A percentile compares a stretch with the other conserved stretches of the same genome.
Evolutionary conservation across 2,888 invertebrate genomes (phyloP).

Genomic region (Drosophila nr. medialis): DNA sequence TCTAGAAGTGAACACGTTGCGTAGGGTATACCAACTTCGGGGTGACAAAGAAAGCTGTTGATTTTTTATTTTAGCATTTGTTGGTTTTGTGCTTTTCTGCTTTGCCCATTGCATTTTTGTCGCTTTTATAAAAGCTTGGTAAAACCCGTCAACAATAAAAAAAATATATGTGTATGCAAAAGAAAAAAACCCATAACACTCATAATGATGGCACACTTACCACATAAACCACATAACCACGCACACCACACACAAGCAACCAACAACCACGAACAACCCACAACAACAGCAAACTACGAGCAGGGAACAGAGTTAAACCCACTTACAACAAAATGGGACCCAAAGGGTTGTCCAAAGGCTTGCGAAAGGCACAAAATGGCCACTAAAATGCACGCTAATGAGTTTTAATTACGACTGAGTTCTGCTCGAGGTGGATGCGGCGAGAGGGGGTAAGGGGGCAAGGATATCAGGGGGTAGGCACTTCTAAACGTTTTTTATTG

Average conservation of each 20-base stretch:
- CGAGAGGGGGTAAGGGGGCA: not conserved
- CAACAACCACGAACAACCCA: slow-evolving; percentile 21
- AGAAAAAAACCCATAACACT: slow-evolving; percentile 59
- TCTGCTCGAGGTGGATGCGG: slow-evolving; percentile 18
- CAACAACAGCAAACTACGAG: slow-evolving; percentile 42
- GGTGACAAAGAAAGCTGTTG: not conserved
- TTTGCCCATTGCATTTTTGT: slow-evolving; percentile 7
- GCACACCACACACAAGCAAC: slow-evolving; percentile 23
- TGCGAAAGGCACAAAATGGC: slow-evolving; percentile 60
- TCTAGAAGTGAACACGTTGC: not conserved
- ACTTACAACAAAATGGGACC: slow-evolving; percentile 14
- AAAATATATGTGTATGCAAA: slow-evolving; percentile 1
- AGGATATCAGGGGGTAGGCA: slow-evolving; percentile 9
- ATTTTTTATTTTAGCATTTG: not conserved
- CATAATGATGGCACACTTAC: slow-evolving; percentile 78
- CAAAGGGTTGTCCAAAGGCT: slow-evolving; percentile 68
- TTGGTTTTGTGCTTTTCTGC: not conserved
- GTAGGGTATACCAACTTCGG: not conserved
- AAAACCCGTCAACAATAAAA: slow-evolving; percentile 36
- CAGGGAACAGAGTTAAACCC: slow-evolving; percentile 1
- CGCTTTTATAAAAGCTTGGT: slow-evolving; percentile 24
- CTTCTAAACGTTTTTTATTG: slow-evolving; percentile 69
- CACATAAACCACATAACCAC: slow-evolving; percentile 70
- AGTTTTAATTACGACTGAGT: slow-evolving; percentile 74
- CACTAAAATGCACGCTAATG: slow-evolving; percentile 80